Evolutionary conservation across 1,140 invertebrate species (phyloP), one percentile per base, ranked within the genome.

Genomic region (Drosophila kikkawai): DNA sequence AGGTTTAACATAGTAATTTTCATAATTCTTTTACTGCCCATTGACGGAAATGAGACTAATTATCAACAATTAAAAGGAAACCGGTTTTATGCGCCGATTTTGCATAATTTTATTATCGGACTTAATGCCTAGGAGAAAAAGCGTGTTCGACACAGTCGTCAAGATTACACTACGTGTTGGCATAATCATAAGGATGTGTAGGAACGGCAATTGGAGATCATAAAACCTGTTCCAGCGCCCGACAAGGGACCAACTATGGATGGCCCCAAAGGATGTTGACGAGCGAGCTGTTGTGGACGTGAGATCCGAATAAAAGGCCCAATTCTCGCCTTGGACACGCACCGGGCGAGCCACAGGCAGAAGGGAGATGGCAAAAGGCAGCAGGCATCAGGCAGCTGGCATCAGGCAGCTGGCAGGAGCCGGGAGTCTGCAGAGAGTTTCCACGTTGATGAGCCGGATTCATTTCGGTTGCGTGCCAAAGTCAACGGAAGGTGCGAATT

Each of bases 381-480:
- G 36, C 42, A 37, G 34, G 76, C 45, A 61, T 32, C 42, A 37
- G 34, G 57, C 26, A 26, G 15, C 58, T 37, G 34, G 64, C 29
- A 13, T 9, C 13, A 17, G 66, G 26, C 44, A 32, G 44, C 32
- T 5, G 19, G 37, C 36, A 15, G 34, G 26, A 15, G 44, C 39
- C 36, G 60, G 58, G 67, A 78, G 67, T 74, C 74, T 82, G 65
- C 56, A 64, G 67, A 82, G 51, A 63, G 48, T 67, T 63, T 78
- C 67, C 61, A 64, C 22, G 58, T 71, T 79, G 80, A 83, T 83
- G 66, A 83, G 80, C 60, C 48, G 65, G 77, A 83, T 83, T 83
- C 75, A 83, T 75, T 83, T 79, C 56, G 61, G 58, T 66, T 70
- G 65, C 69, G 80, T 83, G 80, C 47, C 68, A 47, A 68, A 66